These are phyloP conservation scores for Eupsilia transversa DNA, from an alignment of 2,888 invertebrate species.

Conservation along the genomic window DNA sequence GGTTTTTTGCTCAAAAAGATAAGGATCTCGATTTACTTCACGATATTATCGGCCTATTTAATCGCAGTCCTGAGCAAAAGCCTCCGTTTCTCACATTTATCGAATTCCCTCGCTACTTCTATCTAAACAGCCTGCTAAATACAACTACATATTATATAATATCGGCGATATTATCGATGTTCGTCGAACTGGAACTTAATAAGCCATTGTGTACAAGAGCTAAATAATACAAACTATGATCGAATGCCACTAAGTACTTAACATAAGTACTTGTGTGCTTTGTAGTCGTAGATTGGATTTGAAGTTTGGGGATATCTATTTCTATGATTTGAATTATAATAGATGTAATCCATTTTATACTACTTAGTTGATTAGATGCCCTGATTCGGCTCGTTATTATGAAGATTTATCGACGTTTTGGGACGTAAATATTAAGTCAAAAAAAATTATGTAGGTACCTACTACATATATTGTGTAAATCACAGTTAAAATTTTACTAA, in stretches of 20 bases:
- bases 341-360: not conserved
- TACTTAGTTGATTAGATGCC: not conserved
- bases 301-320: conserved; percentile 21
- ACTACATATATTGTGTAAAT: not conserved
- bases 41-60: not conserved
- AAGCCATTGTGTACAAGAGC: conserved; percentile 15
- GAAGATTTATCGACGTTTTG: not conserved
- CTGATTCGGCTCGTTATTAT: not conserved
- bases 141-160: not conserved
- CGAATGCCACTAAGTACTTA: conserved; percentile 11
- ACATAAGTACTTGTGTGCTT: conserved; percentile 13
- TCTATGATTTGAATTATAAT: conserved; percentile 4
- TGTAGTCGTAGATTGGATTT: conserved; percentile 32
- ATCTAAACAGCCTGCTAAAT: not conserved
- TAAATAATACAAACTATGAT: conserved; percentile 21
- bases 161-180: conserved; percentile 1
- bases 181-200: conserved; percentile 20
- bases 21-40: not conserved
- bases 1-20: too few relatives aligned
- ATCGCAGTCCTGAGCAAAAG: not conserved
- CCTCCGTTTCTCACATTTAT: not conserved
- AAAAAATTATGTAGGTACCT: too few relatives aligned
- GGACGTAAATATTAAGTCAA: not conserved
- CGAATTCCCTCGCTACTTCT: not conserved
- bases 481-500: not conserved